Conservation (phyloP, 53 echinoderm and acorn worm genomes). For the Stichopus horrens region DNA sequence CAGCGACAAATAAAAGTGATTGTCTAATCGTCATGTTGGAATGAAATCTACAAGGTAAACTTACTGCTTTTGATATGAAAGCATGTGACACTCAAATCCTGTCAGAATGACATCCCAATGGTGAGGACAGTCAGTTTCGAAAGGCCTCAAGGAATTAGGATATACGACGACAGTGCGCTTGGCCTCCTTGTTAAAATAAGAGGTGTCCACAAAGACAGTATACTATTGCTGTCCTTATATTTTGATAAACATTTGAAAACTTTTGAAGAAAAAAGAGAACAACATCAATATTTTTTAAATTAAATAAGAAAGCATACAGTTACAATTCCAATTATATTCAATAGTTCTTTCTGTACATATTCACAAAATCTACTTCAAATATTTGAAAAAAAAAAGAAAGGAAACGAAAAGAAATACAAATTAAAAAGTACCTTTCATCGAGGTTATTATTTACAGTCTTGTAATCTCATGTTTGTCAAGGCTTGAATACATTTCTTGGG, state of each 20-base stretch:
- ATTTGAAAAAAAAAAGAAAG: constrained; percentile 9
- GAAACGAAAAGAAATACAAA: neutral
- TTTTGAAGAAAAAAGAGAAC: neutral
- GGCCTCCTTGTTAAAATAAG: too few relatives aligned
- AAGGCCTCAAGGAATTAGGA: too few relatives aligned
- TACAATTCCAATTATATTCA: constrained; percentile 29
- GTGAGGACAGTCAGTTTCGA: too few relatives aligned
- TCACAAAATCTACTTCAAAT: constrained; percentile 45
- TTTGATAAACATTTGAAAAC: neutral
- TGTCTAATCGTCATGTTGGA: too few relatives aligned
- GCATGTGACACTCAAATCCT: too few relatives aligned
- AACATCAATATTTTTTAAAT: constrained; percentile 38
- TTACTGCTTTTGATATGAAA: too few relatives aligned
- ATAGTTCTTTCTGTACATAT: constrained; percentile 44
- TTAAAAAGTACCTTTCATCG: constrained; percentile 34
- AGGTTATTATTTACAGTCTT: constrained; percentile 36
- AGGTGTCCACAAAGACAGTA: too few relatives aligned
- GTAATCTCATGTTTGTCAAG: constrained; percentile 27
- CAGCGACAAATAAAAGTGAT: too few relatives aligned
- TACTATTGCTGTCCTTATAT: neutral
- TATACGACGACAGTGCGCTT: too few relatives aligned
- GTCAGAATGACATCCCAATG: too few relatives aligned
- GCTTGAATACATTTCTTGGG: constrained; percentile 44
- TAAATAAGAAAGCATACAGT: constrained; percentile 41
- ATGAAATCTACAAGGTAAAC: too few relatives aligned